Conservation (phyloP, 2,797 vertebrate species). For the Amniataba percoides region DNA sequence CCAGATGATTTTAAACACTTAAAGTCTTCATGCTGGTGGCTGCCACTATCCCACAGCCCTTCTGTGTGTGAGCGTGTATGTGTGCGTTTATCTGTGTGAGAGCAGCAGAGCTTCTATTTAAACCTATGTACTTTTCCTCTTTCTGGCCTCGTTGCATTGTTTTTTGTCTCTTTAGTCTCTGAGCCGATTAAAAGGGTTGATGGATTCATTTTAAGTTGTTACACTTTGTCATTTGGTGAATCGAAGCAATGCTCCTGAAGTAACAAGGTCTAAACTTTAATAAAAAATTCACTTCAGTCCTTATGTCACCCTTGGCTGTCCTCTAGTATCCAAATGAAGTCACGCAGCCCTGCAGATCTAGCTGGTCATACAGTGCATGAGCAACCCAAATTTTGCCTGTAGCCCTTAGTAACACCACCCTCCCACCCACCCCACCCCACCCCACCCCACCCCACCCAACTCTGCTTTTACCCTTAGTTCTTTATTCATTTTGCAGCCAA, state of each 20-base stretch:
- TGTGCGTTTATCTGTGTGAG: constrained; percentile 27
- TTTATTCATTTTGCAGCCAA: constrained; percentile 48
- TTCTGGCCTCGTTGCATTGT: constrained; percentile 8
- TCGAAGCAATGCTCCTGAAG: background rate
- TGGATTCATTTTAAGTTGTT: background rate
- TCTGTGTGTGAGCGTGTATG: constrained; percentile 10
- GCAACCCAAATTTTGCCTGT: constrained; percentile 33
- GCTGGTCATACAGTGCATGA: background rate
- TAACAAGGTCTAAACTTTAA: background rate
- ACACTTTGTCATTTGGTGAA: background rate
- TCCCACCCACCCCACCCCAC: too few relatives aligned
- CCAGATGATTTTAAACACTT: constrained; percentile 62
- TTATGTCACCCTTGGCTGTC: constrained; percentile 30
- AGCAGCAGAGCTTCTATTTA: constrained; percentile 39
- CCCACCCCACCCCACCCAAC: too few relatives aligned
- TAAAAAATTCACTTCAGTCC: constrained; percentile 14
- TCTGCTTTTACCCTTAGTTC: constrained; percentile 43
- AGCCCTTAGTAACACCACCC: constrained; percentile 46
- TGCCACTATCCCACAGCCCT: constrained; percentile 9
- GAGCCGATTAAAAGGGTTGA: constrained; percentile 15
- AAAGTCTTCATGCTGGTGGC: constrained; percentile 30
- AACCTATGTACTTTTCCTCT: constrained; percentile 24
- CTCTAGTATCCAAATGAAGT: constrained; percentile 5
- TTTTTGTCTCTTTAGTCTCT: constrained; percentile 23
- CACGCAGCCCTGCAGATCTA: background rate